Evolutionary conservation across 2,113 vertebrate genomes (phyloP).

Genomic region (Psettodes erumei): DNA sequence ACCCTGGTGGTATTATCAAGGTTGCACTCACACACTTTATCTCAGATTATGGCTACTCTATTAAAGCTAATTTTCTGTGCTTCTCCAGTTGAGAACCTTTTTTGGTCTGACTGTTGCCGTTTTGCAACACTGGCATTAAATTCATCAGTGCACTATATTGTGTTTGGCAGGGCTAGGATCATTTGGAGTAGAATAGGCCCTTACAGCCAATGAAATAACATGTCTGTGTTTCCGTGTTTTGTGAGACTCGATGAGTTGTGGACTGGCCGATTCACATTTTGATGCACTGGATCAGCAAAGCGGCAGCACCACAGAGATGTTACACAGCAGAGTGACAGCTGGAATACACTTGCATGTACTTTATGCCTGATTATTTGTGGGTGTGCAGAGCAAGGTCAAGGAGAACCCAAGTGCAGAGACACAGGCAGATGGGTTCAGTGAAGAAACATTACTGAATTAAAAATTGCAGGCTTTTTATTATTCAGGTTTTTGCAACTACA

Average conservation of each 20-base stretch:
- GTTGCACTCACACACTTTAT: slow-evolving; percentile 18
- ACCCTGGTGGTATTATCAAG: slow-evolving; percentile 26
- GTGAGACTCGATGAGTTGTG: neutral
- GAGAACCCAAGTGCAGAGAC: no score
- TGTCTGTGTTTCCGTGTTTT: neutral
- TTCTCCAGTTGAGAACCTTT: slow-evolving; percentile 15
- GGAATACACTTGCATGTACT: neutral
- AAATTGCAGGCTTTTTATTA: neutral
- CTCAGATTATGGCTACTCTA: slow-evolving; percentile 8
- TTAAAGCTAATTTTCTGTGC: slow-evolving; percentile 17
- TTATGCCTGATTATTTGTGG: no score
- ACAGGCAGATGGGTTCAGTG: no score
- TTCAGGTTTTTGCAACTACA: neutral
- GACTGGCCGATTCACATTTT: neutral
- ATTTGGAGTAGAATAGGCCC: no score
- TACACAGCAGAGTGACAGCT: neutral
- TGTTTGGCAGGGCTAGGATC: neutral
- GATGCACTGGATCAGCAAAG: neutral
- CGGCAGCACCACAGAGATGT: neutral
- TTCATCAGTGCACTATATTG: slow-evolving; percentile 19
- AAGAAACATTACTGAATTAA: no score
- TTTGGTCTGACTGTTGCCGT: neutral
- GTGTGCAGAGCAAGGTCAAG: no score
- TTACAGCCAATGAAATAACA: no score
- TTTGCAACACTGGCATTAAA: slow-evolving; percentile 19